phyloP scores from a whole-genome alignment of 1,140 invertebrate genomes.

The Tachypleus tridentatus region DNA sequence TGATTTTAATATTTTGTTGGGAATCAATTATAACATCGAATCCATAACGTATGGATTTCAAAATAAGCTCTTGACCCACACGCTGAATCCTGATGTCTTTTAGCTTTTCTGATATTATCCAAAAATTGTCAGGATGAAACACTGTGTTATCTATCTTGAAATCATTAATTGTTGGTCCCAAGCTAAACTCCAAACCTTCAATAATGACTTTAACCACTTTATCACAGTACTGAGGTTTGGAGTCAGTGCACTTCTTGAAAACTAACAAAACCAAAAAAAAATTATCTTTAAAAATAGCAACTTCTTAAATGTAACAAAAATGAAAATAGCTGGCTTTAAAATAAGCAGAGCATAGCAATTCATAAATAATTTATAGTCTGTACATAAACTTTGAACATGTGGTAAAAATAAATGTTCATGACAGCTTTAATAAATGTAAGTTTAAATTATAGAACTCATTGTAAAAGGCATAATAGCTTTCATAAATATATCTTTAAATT shows the following conservation, averaged over 20 bases:
- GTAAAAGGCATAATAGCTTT: too few relatives aligned
- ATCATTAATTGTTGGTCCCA: conserved; percentile 11
- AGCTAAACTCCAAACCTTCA: conserved; percentile 6
- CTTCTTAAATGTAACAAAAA: too few relatives aligned
- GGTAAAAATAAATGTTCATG: too few relatives aligned
- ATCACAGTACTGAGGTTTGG: conserved; percentile 13
- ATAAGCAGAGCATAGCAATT: too few relatives aligned
- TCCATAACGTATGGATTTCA: conserved; percentile 52
- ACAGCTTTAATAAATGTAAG: too few relatives aligned
- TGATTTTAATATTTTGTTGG: conserved; percentile 54
- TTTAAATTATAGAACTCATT: too few relatives aligned
- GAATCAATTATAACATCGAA: conserved; percentile 57
- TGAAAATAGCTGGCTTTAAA: too few relatives aligned
- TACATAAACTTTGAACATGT: too few relatives aligned
- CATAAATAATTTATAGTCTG: too few relatives aligned
- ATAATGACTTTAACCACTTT: conserved; percentile 6
- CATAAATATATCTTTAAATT: too few relatives aligned
- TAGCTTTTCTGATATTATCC: conserved; percentile 43
- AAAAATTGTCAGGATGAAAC: conserved; percentile 8
- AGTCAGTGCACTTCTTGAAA: conserved; percentile 46
- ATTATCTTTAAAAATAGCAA: too few relatives aligned
- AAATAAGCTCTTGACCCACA: conserved; percentile 51
- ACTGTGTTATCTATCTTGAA: conserved; percentile 3
- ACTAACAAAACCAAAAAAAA: conserved; percentile 35
- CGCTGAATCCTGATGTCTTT: conserved; percentile 50